Conservation (phyloP, 2,797 vertebrate genomes). For the Pseudochirops corinnae region DNA sequence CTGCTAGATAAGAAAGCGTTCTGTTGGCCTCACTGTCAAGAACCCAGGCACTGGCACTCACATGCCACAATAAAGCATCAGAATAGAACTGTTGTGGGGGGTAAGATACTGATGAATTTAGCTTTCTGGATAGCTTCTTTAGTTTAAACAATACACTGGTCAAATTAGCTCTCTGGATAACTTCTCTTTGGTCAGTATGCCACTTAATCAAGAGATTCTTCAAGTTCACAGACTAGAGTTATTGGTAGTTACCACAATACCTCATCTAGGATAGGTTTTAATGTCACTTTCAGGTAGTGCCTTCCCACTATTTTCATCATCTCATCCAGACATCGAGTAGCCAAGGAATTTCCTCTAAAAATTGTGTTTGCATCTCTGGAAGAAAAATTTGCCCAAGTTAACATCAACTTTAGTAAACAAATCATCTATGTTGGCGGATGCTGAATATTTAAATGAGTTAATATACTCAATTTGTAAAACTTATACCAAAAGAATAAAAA, state of each 20-base stretch:
- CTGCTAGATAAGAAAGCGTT: neutral
- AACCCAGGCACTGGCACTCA: neutral
- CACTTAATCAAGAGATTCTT: neutral
- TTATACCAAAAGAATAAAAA: neutral
- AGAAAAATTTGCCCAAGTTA: constrained; percentile 69
- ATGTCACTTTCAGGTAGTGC: constrained; percentile 96
- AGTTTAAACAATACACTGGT: neutral
- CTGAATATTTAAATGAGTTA: constrained; percentile 2
- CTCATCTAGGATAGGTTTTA: constrained; percentile 97
- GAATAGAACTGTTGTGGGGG: neutral
- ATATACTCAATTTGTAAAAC: neutral
- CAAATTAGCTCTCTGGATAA: neutral
- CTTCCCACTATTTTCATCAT: constrained; percentile 99
- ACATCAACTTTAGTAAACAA: constrained; percentile 45
- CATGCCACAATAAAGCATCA: neutral
- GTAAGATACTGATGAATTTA: neutral
- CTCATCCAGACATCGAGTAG: constrained; percentile 97
- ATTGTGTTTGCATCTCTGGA: constrained; percentile 98
- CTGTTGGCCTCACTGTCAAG: neutral
- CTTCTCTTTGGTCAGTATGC: neutral
- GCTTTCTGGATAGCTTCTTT: neutral
- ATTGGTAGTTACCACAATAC: constrained; percentile 81
- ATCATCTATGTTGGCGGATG: neutral
- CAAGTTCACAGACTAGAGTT: neutral
- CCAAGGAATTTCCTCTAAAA: constrained; percentile 96